Evolutionary conservation across 2,888 invertebrate genomes (phyloP), one percentile per base, ranked within the genome.

Genomic region (Tribolium freemani): DNA sequence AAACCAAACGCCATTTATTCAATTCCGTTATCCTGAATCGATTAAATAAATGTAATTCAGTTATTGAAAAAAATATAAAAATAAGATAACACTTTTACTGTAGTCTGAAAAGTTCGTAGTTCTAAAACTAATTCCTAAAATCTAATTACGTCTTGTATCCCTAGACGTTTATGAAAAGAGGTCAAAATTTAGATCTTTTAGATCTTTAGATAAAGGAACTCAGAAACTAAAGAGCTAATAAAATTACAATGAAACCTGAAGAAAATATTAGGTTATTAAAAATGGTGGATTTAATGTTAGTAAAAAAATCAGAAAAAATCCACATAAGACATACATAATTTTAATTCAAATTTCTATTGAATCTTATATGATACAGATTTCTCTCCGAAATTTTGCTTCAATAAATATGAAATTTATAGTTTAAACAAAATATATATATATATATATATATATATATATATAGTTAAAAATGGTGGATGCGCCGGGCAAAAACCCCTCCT

Each of bases 401-500:
- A n/a, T n/a, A n/a, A n/a, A n/a, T n/a, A n/a, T n/a, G n/a, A n/a
- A n/a, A n/a, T n/a, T n/a, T n/a, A n/a, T n/a, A n/a, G n/a, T n/a
- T n/a, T n/a, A n/a, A n/a, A n/a, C n/a, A n/a, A n/a, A n/a, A n/a
- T n/a, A n/a, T n/a, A n/a, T n/a, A n/a, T n/a, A n/a, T n/a, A n/a
- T n/a, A n/a, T n/a, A n/a, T n/a, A n/a, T n/a, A n/a, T n/a, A n/a
- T n/a, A n/a, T n/a, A n/a, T n/a, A n/a, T n/a, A n/a, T n/a, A n/a
- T 16, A 16, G 8, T 38, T 8, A 20, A 45, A 45, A 38, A 45
- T 60, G 60, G 60, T 46, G 60, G 60, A 60, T 16, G 60, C 60
- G 60, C 60, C 60, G 46, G 60, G 10, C 9, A 10, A 21, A 54
- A 21, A 45, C 2, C 8, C 2, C 3, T 5, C 5, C 4, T 0